Conservation (phyloP, 2,113 vertebrate species). For the Calidris pugnax region DNA sequence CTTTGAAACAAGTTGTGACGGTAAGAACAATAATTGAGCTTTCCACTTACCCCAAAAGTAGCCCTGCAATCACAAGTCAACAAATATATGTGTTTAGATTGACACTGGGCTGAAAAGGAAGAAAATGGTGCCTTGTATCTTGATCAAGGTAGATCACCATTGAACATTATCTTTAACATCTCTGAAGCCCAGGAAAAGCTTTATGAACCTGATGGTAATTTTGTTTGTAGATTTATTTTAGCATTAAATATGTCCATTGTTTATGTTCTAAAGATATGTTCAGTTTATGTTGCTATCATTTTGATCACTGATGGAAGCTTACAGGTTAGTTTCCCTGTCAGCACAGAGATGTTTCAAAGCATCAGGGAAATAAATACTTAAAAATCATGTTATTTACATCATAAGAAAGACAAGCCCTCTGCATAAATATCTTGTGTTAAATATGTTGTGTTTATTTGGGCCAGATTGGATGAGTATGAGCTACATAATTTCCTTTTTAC, state of each 20-base stretch:
- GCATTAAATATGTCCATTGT: not conserved
- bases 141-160: not conserved
- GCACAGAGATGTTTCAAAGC: not conserved
- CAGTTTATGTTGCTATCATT: not conserved
- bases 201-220: not conserved
- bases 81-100: not conserved
- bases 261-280: not conserved
- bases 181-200: not conserved
- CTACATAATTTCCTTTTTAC: not conserved
- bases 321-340: not conserved
- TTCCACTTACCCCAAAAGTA: not conserved
- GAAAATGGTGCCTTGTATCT: not conserved
- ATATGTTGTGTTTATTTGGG: not conserved
- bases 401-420: not conserved
- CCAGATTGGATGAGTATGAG: not conserved
- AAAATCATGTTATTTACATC: not conserved
- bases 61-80: accelerated
- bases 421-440: not conserved
- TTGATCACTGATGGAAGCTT: not conserved
- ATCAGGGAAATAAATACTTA: not conserved
- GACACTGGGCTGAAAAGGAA: not conserved
- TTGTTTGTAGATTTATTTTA: not conserved
- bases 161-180: not conserved
- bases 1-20: not conserved
- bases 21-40: not conserved